Conservation (phyloP, 2,888 invertebrate species). For the Ischnura elegans region DNA sequence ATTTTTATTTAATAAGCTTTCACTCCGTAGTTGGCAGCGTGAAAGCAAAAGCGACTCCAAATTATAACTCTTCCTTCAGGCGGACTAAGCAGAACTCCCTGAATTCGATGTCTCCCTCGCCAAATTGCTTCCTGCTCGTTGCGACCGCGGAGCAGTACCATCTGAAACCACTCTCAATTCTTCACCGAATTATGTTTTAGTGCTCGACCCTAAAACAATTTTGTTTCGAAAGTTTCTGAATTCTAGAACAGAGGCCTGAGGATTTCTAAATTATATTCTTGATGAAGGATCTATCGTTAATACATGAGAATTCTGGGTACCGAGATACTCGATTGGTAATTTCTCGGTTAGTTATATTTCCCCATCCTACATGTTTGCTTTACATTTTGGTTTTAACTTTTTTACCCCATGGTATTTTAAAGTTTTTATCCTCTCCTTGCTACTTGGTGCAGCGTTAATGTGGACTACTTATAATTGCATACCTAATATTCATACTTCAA, state of each 20-base stretch:
- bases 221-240: neutral
- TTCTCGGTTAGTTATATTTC: too few relatives aligned
- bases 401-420: too few relatives aligned
- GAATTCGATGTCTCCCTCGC: neutral
- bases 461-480: too few relatives aligned
- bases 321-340: neutral
- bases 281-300: neutral
- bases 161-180: neutral
- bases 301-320: neutral
- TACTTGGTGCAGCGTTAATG: too few relatives aligned
- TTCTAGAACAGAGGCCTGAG: neutral
- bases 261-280: neutral
- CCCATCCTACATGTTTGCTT: too few relatives aligned
- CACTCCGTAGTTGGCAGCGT: neutral
- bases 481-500: too few relatives aligned
- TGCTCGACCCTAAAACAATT: neutral
- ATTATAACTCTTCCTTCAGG: neutral
- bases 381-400: too few relatives aligned
- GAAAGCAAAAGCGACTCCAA: slow-evolving; percentile 21
- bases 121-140: slow-evolving; percentile 9
- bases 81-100: neutral
- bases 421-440: too few relatives aligned
- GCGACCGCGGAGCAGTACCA: neutral
- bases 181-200: neutral
- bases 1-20: slow-evolving; percentile 21